Conservation (phyloP, 1,140 invertebrate genomes). For the Oryzaephilus surinamensis region DNA sequence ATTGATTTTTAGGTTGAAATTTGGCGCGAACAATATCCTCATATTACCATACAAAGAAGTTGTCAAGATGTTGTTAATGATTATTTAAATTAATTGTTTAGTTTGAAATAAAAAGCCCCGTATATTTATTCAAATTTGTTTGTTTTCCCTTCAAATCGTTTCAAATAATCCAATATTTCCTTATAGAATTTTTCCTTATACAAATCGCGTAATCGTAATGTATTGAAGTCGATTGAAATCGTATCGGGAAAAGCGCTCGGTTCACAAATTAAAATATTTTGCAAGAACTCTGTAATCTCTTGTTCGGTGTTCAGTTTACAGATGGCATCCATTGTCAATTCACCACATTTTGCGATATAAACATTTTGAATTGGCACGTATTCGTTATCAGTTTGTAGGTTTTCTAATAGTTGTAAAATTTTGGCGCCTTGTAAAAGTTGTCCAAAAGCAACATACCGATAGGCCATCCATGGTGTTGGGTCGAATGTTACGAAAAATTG, state of each 20-base stretch:
- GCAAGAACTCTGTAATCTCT: too few species aligned
- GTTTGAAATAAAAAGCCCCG: too few species aligned
- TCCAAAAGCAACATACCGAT: slow-evolving; percentile 72
- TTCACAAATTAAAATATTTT: too few species aligned
- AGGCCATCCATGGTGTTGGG: slow-evolving; percentile 61
- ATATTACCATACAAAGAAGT: slow-evolving; percentile 50
- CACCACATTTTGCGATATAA: slow-evolving; percentile 34
- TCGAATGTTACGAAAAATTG: slow-evolving; percentile 74
- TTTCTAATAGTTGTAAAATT: slow-evolving; percentile 40
- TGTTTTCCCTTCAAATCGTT: too few species aligned
- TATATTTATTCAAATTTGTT: too few species aligned
- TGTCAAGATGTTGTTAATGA: slow-evolving; percentile 16
- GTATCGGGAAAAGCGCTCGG: too few species aligned
- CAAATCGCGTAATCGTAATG: too few species aligned
- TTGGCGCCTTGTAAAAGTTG: slow-evolving; percentile 43
- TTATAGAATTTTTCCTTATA: too few species aligned
- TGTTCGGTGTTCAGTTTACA: too few species aligned
- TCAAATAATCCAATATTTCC: too few species aligned
- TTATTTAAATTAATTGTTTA: slow-evolving; percentile 11
- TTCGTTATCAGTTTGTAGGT: slow-evolving; percentile 40
- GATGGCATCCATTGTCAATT: too few species aligned
- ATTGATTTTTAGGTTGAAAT: slow-evolving; percentile 39
- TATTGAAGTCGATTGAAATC: too few species aligned
- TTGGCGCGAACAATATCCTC: slow-evolving; percentile 49
- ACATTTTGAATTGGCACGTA: slow-evolving; percentile 36